Percentiles rank a stretch among this genome's conserved stretches.
Conservation (phyloP, 1,140 invertebrate species). For the Megathymus violae region DNA sequence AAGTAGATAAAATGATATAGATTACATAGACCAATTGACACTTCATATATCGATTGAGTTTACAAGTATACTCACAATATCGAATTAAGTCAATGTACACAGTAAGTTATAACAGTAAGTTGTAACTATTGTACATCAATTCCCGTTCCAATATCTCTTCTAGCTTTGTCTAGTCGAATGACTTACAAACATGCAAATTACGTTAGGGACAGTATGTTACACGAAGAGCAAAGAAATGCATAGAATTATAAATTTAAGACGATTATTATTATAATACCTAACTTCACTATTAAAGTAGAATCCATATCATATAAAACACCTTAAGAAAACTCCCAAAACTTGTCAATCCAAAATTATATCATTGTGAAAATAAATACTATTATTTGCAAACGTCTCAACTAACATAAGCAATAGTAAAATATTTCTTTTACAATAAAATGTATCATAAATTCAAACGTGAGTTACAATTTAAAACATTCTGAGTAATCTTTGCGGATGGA, state of each 20-base stretch:
- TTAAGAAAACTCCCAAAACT: conserved; percentile 69
- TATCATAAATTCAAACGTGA: conserved; percentile 83
- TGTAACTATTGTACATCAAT: background rate
- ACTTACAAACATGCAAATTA: conserved; percentile 42
- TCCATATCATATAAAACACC: conserved; percentile 74
- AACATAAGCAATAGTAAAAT: conserved; percentile 82
- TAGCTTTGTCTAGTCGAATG: conserved; percentile 28
- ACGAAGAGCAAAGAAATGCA: conserved; percentile 62
- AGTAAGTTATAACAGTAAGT: too few species aligned
- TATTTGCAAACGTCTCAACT: conserved; percentile 80
- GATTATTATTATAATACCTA: conserved; percentile 60
- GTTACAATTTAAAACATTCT: conserved; percentile 78
- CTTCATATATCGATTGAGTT: too few species aligned
- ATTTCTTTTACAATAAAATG: conserved; percentile 81
- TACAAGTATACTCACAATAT: too few species aligned
- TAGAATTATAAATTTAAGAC: conserved; percentile 52
- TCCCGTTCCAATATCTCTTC: background rate
- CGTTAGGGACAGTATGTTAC: conserved; percentile 58
- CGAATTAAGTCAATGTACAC: too few species aligned
- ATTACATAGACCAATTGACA: background rate
- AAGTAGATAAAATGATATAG: background rate
- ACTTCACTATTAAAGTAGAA: conserved; percentile 71
- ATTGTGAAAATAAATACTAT: conserved; percentile 81
- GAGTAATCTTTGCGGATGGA: conserved; percentile 80
- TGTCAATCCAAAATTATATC: conserved; percentile 68